These are phyloP conservation scores for Alectura lathami DNA, from an alignment of 2,113 vertebrate genomes.

Conservation along the genomic window DNA sequence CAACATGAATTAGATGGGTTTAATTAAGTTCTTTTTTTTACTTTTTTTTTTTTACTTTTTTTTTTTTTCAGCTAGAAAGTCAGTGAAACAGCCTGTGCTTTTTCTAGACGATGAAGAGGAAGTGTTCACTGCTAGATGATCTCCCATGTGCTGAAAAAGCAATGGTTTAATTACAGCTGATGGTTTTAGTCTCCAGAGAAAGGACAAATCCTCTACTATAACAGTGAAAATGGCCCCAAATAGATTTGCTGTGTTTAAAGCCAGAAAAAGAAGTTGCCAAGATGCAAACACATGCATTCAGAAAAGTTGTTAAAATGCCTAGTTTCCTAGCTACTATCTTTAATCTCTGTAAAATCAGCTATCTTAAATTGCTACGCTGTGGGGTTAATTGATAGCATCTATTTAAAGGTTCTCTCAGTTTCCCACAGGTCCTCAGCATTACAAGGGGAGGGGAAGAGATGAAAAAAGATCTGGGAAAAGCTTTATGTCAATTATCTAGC, in stretches of 20 bases:
- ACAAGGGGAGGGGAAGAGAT: accelerated
- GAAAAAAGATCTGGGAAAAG: neutral
- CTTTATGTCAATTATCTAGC: neutral
- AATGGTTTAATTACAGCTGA: neutral
- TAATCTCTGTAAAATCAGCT: constrained; percentile 13
- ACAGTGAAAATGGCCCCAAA: neutral
- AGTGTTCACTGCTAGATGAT: neutral
- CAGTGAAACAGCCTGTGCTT: neutral
- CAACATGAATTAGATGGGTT: neutral
- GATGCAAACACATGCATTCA: neutral
- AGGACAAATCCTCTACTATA: neutral
- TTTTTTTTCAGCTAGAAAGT: neutral
- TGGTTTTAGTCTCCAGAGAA: neutral
- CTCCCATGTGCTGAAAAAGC: neutral
- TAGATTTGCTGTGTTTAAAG: neutral
- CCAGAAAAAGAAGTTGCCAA: neutral
- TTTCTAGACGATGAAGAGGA: neutral
- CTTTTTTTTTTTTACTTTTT: neutral
- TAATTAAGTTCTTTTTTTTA: neutral
- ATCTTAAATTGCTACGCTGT: neutral
- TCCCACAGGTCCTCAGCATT: neutral
- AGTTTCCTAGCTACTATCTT: constrained; percentile 7
- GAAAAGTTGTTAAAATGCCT: neutral
- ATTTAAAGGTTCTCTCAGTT: neutral
- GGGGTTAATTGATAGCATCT: constrained; percentile 5